phyloP scores from a whole-genome alignment of 2,113 vertebrate genomes.

The Oreochromis niloticus region DNA sequence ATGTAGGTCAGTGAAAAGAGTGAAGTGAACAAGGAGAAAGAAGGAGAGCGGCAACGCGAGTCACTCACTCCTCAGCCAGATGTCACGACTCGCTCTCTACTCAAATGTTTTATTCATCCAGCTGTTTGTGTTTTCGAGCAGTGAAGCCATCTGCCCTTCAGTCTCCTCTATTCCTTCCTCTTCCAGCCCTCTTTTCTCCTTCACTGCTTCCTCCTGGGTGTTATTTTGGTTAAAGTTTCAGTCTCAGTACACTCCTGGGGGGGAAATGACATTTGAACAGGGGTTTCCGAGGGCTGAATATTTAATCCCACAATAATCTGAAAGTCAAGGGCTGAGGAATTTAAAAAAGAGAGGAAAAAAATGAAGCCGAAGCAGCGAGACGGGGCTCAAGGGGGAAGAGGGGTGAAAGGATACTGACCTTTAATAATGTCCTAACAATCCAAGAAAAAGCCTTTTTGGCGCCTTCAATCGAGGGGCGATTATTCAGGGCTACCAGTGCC shows the following conservation, averaged over 20 bases:
- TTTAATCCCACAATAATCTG: slow-evolving; percentile 24
- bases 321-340: neutral
- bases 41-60: neutral
- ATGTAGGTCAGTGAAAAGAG: neutral
- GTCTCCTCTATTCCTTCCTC: neutral
- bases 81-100: slow-evolving; percentile 30
- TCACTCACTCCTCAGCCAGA: slow-evolving; percentile 34
- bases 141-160: slow-evolving; percentile 26
- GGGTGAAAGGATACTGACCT: neutral
- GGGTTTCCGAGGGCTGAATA: neutral
- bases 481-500: neutral
- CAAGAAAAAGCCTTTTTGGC: slow-evolving; percentile 1
- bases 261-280: neutral
- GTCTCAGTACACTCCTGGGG: neutral
- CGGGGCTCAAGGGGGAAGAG: neutral
- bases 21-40: neutral
- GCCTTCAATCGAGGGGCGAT: slow-evolving; percentile 11
- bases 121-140: slow-evolving; percentile 22
- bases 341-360: neutral
- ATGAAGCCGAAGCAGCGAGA: neutral
- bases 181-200: neutral
- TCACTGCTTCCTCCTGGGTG: neutral
- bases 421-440: slow-evolving; percentile 25
- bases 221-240: neutral
- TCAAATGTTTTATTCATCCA: slow-evolving; percentile 66